Conservation (phyloP, 1,140 invertebrate species). For the Trichoplusia ni region DNA sequence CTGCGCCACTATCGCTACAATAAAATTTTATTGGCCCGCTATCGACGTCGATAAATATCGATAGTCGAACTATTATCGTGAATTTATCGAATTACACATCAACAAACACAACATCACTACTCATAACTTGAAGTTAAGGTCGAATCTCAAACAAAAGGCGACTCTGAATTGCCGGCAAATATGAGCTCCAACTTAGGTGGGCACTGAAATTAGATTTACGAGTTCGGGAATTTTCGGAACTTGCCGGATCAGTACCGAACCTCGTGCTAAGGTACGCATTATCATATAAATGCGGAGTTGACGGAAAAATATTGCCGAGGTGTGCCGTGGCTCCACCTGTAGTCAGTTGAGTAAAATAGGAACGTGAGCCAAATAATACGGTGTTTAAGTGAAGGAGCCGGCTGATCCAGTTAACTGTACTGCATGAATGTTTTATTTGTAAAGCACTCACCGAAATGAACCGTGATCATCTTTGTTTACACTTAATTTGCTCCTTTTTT, state of each 20-base stretch:
- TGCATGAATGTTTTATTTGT: slow-evolving; percentile 31
- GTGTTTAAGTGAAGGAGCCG: slow-evolving; percentile 21
- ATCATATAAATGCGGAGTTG: slow-evolving; percentile 74
- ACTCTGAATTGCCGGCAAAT: slow-evolving; percentile 55
- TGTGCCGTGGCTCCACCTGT: slow-evolving; percentile 34
- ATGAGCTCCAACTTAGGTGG: slow-evolving; percentile 50
- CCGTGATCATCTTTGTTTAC: slow-evolving; percentile 31
- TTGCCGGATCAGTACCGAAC: slow-evolving; percentile 44
- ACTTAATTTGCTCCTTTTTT: slow-evolving; percentile 24
- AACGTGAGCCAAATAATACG: slow-evolving; percentile 40
- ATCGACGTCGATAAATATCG: slow-evolving; percentile 23
- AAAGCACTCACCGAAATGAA: slow-evolving; percentile 15
- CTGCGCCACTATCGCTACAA: slow-evolving; percentile 17
- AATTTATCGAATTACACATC: slow-evolving; percentile 28
- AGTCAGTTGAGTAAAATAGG: slow-evolving; percentile 26
- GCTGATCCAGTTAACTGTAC: slow-evolving; percentile 30
- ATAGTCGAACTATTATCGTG: slow-evolving; percentile 23
- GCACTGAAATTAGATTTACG: slow-evolving; percentile 69
- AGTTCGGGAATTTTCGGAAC: slow-evolving; percentile 68
- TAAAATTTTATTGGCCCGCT: slow-evolving; percentile 25
- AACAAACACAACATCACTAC: slow-evolving; percentile 29
- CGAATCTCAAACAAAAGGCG: slow-evolving; percentile 31
- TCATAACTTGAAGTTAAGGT: slow-evolving; percentile 23
- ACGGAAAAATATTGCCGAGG: slow-evolving; percentile 66
- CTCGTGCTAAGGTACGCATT: slow-evolving; percentile 48